These are phyloP conservation scores for Lordiphosa clarofinis DNA, from an alignment of 1,140 invertebrate species.

Conservation along the genomic window DNA sequence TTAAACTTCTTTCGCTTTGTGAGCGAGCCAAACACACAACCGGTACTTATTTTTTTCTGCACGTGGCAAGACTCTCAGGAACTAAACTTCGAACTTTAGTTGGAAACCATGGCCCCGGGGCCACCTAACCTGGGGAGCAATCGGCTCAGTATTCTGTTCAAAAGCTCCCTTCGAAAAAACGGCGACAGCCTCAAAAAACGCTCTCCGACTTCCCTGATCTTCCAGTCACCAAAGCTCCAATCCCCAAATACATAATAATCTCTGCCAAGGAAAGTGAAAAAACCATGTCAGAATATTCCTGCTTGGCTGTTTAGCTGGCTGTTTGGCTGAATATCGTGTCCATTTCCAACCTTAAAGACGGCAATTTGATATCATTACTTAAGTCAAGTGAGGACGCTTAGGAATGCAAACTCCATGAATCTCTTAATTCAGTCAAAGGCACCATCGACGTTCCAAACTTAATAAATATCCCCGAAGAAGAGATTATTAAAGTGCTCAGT, in stretches of 20 bases:
- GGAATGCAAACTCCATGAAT: conserved; percentile 1
- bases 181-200: too few relatives aligned
- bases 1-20: too few relatives aligned
- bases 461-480: too few relatives aligned
- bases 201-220: neutral
- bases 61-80: too few relatives aligned
- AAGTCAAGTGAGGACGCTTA: neutral
- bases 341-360: conserved; percentile 1
- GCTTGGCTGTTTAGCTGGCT: neutral
- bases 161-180: too few relatives aligned
- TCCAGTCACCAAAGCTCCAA: neutral
- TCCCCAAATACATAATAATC: conserved; percentile 4
- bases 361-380: neutral
- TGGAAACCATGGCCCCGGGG: neutral
- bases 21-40: too few relatives aligned
- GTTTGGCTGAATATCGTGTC: neutral
- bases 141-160: too few relatives aligned
- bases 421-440: conserved; percentile 4
- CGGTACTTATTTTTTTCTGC: too few relatives aligned
- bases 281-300: conserved; percentile 1
- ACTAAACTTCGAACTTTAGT: too few relatives aligned
- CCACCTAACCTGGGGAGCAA: too few relatives aligned
- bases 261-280: conserved; percentile 2
- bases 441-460: neutral
- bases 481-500: neutral